Evolutionary conservation across 2,113 vertebrate species (phyloP).

Genomic region (Neodon shergylaensis): DNA sequence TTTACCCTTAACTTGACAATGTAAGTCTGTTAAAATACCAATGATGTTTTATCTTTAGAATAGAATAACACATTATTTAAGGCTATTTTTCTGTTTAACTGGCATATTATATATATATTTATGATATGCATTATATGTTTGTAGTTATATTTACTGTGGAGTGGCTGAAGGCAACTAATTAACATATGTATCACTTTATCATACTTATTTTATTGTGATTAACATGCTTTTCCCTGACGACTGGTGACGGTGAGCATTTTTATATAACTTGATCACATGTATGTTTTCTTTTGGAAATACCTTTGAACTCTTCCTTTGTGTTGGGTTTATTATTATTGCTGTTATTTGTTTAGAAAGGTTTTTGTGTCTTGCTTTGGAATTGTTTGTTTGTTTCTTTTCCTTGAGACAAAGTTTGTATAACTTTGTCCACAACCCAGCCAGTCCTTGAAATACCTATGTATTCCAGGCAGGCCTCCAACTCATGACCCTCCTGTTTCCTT

Average conservation of each 20-base stretch:
- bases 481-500: background rate
- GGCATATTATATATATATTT: background rate
- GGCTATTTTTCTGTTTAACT: background rate
- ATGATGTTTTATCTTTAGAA: background rate
- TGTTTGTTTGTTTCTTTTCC: background rate
- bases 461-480: background rate
- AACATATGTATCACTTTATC: background rate
- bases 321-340: background rate
- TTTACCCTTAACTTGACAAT: constrained; percentile 14
- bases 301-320: background rate
- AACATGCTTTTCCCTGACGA: background rate
- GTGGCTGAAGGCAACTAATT: background rate
- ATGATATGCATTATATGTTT: background rate
- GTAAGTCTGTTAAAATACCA: constrained; percentile 38
- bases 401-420: background rate
- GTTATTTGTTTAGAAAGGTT: background rate
- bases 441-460: background rate
- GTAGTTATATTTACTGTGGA: background rate
- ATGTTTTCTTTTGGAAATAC: background rate
- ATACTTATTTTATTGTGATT: background rate
- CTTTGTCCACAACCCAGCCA: background rate
- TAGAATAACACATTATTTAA: background rate
- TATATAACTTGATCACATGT: background rate
- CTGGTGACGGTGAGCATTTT: background rate
- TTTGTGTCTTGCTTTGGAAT: background rate